Base-by-base conservation (phyloP, 2,113 vertebrate genomes). In the Gallinago paraguaiae region DNA sequence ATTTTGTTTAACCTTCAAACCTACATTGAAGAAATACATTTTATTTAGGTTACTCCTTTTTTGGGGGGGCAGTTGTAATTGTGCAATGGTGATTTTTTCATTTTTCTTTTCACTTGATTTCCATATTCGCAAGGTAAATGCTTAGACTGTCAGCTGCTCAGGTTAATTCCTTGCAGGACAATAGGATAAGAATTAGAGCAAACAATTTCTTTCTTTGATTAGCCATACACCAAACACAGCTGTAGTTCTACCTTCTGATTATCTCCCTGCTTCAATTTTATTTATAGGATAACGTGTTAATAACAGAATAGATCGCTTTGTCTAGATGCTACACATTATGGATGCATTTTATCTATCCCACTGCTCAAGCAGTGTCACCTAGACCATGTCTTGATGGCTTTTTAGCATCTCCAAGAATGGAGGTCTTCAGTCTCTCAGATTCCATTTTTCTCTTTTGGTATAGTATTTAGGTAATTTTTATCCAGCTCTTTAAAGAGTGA, bases 201-300 rank as follows among this genome's bases (percentile, higher is more conserved):
- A 97, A 96, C 64, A 91, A 61, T 87, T 92, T 85, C 41, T 71
- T 80, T 90, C 78, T 95, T 76, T 81, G 72, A 82, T 96, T 92
- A 70, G 78, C 85, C 39, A 30, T 82, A 71, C 75, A 81, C 25
- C 57, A 95, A 89, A 95, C 77, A 71, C 59, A 96, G 89, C 68
- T 94, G 80, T 88, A 92, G 50, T 81, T 46, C 71, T 63, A 89
- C 71, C 61, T 96, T 91, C 80, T 84, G 94, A 87, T 94, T 96
- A 86, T 89, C 35, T 91, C 37, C 12, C 39, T 48, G 60, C 76
- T 90, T 94, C 84, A 89, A 46, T 93, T 93, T 78, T 60, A 81
- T 84, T 90, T 95, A 69, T 82, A 93, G 76, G 76, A 81, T 91
- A 92, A 69, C 77, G 7, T 64, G n/a, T 88, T 82, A 74, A 54